Evolutionary conservation across 2,113 vertebrate species (phyloP).

Genomic region (Pygoscelis antarcticus): DNA sequence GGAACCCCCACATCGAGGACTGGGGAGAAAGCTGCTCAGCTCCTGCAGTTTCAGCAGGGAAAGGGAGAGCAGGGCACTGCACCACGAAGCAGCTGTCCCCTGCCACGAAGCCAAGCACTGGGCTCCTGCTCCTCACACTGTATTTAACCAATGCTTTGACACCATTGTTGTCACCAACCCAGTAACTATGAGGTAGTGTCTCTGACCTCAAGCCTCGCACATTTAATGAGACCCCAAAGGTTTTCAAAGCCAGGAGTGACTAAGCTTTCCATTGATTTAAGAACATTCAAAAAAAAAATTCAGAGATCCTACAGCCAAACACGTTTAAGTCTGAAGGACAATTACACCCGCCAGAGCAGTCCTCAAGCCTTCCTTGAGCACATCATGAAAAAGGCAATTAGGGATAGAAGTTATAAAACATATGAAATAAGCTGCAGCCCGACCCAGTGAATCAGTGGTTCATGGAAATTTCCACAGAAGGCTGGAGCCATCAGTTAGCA

Average conservation of each 20-base stretch:
- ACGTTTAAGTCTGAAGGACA: background rate
- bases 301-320: constrained; percentile 12
- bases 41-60: background rate
- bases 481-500: background rate
- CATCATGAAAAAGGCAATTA: background rate
- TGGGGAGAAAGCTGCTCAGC: background rate
- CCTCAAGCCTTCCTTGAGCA: background rate
- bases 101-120: rapidly evolving
- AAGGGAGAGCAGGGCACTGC: background rate
- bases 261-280: constrained; percentile 17
- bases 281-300: background rate
- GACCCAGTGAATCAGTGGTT: constrained; percentile 4
- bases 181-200: constrained; percentile 45
- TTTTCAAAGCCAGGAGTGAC: constrained; percentile 30
- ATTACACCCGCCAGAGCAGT: background rate
- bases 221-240: constrained; percentile 42
- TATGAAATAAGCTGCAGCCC: background rate
- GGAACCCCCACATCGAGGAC: background rate
- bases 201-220: constrained; percentile 19
- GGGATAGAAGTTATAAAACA: background rate
- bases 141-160: background rate
- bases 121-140: background rate
- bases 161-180: background rate
- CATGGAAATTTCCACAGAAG: constrained; percentile 53
- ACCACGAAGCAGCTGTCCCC: background rate